Percentiles rank a stretch among this genome's conserved stretches.
Conservation (phyloP, 2,797 vertebrate species). For the Sebastes nivosus region DNA sequence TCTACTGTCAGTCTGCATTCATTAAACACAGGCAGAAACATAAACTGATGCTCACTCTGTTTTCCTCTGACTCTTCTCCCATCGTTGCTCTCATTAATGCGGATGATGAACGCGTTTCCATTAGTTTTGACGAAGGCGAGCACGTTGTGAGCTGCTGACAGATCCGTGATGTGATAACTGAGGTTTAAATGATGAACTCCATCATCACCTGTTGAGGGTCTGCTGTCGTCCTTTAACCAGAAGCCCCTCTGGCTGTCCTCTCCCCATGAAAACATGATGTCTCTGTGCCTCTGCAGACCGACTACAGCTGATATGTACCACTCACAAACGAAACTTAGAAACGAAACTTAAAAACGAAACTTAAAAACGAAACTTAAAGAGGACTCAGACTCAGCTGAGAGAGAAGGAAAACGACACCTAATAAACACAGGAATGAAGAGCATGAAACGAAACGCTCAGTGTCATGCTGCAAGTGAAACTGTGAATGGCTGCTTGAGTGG, state of each 20-base stretch:
- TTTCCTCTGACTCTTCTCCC: slow-evolving; percentile 33
- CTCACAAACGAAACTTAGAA: background rate
- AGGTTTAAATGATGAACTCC: background rate
- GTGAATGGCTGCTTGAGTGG: background rate
- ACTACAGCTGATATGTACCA: background rate
- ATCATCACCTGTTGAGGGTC: background rate
- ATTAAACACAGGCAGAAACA: background rate
- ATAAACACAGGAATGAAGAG: background rate
- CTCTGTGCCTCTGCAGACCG: rapidly evolving
- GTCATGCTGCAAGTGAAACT: background rate
- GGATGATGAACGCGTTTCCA: slow-evolving; percentile 26
- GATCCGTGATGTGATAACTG: background rate
- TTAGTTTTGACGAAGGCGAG: slow-evolving; percentile 41
- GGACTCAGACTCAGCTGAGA: background rate
- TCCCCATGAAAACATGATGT: slow-evolving; percentile 43
- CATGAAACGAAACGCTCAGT: background rate
- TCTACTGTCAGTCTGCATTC: background rate
- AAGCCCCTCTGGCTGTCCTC: slow-evolving; percentile 24
- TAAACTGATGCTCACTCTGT: slow-evolving; percentile 41
- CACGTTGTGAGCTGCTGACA: slow-evolving; percentile 17
- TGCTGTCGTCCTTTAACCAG: background rate
- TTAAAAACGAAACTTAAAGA: too few relatives aligned
- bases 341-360: background rate
- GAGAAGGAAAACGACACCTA: background rate
- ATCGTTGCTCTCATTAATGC: background rate